Evolutionary conservation across 2,888 invertebrate species (phyloP).

Genomic region (Apodemia zela): DNA sequence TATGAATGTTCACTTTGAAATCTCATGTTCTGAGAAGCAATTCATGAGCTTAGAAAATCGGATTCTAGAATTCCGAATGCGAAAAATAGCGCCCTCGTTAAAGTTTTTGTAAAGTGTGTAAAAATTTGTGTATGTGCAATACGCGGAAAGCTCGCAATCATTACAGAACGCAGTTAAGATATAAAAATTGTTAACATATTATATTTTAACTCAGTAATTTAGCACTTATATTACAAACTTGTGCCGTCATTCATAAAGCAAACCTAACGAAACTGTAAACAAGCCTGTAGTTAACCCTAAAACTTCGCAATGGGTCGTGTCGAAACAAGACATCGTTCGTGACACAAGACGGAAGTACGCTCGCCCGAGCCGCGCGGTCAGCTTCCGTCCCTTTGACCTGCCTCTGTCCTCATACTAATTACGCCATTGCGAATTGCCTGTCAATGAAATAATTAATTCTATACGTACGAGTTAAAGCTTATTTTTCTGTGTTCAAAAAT

Average conservation of each 20-base stretch:
- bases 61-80: too few species aligned
- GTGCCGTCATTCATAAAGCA: conserved; percentile 13
- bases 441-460: conserved; percentile 33
- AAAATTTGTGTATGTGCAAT: too few species aligned
- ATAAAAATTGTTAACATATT: background rate
- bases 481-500: conserved; percentile 38
- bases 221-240: background rate
- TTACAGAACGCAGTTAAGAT: too few species aligned
- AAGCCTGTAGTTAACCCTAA: conserved; percentile 36
- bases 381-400: conserved; percentile 75
- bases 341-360: conserved; percentile 60
- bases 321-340: conserved; percentile 54
- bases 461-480: conserved; percentile 32
- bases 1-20: too few species aligned
- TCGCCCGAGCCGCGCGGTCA: conserved; percentile 56
- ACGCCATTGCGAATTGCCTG: conserved; percentile 36
- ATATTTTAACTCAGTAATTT: background rate
- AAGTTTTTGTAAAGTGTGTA: too few species aligned
- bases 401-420: conserved; percentile 56
- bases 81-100: too few species aligned
- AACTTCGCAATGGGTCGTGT: conserved; percentile 44
- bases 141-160: too few species aligned
- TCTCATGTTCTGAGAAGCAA: too few species aligned
- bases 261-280: conserved; percentile 21
- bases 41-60: too few species aligned